Conservation (phyloP, 2,888 invertebrate species). For the Rotaria sp. region DNA sequence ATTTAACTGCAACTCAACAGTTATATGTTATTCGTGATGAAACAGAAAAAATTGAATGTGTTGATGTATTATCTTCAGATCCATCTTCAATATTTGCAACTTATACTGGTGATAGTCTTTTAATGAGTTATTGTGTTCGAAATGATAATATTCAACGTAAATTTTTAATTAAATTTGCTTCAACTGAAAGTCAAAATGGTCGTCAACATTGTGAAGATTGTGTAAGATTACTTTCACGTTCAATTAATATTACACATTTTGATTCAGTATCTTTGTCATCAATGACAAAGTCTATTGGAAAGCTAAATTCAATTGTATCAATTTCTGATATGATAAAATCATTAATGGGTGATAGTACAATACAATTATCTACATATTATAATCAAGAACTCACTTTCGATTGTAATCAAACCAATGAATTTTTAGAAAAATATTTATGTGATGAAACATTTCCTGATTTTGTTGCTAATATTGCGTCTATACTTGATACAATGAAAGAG, state of each 20-base stretch:
- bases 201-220: neutral
- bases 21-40: neutral
- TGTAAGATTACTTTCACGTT: neutral
- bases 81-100: neutral
- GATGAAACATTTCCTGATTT: constrained; percentile 22
- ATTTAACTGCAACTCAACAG: neutral
- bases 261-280: neutral
- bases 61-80: neutral
- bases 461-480: neutral
- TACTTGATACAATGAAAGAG: neutral
- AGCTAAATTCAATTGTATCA: neutral
- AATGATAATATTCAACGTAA: neutral
- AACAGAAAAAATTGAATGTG: neutral
- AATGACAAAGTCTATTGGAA: neutral
- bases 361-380: neutral
- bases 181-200: neutral
- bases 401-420: neutral
- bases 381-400: neutral
- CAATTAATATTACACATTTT: neutral
- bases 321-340: neutral
- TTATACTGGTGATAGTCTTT: neutral
- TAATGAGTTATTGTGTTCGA: neutral
- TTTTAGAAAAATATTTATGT: neutral
- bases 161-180: neutral
- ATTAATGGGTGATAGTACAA: neutral